Evolutionary conservation across 2,113 vertebrate species (phyloP).

Genomic region (Rhineura floridana): DNA sequence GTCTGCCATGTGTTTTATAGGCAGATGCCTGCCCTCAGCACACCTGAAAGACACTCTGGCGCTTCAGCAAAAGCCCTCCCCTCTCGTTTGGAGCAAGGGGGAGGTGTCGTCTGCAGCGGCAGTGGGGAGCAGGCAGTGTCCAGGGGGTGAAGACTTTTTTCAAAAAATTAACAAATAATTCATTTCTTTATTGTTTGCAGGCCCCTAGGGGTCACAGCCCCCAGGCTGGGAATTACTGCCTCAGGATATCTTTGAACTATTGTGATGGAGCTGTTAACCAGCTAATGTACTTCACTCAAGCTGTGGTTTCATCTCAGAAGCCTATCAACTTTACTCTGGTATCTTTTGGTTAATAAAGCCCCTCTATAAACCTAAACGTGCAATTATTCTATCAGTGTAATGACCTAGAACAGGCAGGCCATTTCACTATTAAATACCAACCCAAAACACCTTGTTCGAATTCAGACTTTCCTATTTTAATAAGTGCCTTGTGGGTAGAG

Average conservation of each 20-base stretch:
- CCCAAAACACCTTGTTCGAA: neutral
- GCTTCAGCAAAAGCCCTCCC: too few species aligned
- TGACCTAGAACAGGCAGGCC: neutral
- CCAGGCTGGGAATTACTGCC: too few species aligned
- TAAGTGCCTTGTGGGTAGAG: slow-evolving; percentile 15
- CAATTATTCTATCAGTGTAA: slow-evolving; percentile 23
- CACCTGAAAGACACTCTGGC: too few species aligned
- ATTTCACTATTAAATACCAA: neutral
- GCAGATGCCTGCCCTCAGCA: too few species aligned
- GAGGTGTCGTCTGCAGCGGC: too few species aligned
- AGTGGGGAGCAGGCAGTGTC: too few species aligned
- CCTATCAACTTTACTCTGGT: neutral
- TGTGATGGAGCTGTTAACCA: neutral
- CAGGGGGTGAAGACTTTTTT: too few species aligned
- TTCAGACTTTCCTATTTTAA: neutral
- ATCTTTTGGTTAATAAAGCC: neutral
- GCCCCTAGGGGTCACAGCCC: too few species aligned
- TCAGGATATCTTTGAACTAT: neutral
- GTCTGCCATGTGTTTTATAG: too few species aligned
- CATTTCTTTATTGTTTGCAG: too few species aligned
- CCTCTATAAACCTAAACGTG: neutral
- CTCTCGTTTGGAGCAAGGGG: too few species aligned
- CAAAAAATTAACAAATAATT: too few species aligned
- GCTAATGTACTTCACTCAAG: neutral
- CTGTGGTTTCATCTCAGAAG: neutral